Base-by-base conservation (phyloP, 2,888 invertebrate genomes). In the Nipponacmea schrenckii region DNA sequence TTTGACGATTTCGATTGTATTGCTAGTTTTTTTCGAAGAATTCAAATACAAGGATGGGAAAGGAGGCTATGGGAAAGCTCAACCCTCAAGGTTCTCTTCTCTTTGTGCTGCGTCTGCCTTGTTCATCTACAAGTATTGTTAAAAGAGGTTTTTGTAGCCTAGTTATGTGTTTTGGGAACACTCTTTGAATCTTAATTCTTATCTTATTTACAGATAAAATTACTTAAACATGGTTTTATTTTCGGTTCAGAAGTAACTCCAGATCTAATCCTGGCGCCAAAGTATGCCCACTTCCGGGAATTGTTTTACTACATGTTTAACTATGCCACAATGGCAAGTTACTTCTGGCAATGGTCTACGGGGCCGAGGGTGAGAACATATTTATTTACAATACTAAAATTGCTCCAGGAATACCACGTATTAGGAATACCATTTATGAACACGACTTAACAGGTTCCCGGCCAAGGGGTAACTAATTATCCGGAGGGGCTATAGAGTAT, bases 201-300 rank as follows among this genome's bases (percentile, higher is more conserved):
- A 8, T 7, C 1, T 56, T 20, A 1, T 62, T 20, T 44, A 17
- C 46, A 69, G 69, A 62, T 69, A 4, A 62, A 63, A 50, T 10
- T 69, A 24, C 20, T 27, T 8, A 63, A 63, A 24, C 69, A 69
- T 62, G 63, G 45, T 17, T 69, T 62, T n/a, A 44, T 46, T 12
- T 62, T 69, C 63, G 69, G 69, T 12, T 69, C 69, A 15, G 56
- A 62, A 26, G 62, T 62, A 1, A 39, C 62, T 7, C 27, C 20
- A 27, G 62, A 69, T 14, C n/a, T 69, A 46, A 69, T 69, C 24
- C 10, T 56, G n/a, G 56, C n/a, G 24, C 56, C 56, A 20, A 56
- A 56, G n/a, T 56, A 56, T 24, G 56, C 20, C 3, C 56, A 56
- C 12, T 56, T 56, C 24, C 56, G 56, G 20, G 56, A 56, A 20